Evolutionary conservation across 2,113 vertebrate species (phyloP).

Genomic region (Pan troglodytes): DNA sequence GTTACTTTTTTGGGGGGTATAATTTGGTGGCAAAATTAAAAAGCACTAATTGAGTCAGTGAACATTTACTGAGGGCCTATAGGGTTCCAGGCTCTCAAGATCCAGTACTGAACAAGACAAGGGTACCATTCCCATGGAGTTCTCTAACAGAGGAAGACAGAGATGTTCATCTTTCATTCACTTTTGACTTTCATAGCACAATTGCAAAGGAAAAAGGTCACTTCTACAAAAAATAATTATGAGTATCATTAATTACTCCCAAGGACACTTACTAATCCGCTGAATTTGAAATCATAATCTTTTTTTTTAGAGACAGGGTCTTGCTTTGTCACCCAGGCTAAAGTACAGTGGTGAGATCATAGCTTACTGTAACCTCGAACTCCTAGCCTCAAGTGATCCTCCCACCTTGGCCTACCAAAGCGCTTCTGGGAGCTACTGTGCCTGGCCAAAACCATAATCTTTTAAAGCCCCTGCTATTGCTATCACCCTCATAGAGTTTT

Average conservation of each 20-base stretch:
- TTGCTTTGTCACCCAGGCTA: too few species aligned
- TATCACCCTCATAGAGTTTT: not conserved
- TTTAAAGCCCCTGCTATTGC: not conserved
- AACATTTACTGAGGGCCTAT: not conserved
- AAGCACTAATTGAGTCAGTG: not conserved
- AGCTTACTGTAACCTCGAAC: too few species aligned
- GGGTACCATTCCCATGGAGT: not conserved
- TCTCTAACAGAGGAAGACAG: not conserved
- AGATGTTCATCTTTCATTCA: not conserved
- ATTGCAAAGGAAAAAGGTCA: not conserved
- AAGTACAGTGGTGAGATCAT: too few species aligned
- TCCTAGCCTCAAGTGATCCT: too few species aligned
- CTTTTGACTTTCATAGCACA: slow-evolving; percentile 6
- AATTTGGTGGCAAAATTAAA: slow-evolving; percentile 3
- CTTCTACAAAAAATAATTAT: slow-evolving; percentile 3
- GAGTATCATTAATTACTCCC: not conserved
- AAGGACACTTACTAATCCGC: not conserved
- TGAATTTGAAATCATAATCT: not conserved
- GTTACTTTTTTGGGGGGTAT: not conserved
- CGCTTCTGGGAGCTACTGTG: too few species aligned
- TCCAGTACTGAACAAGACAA: not conserved
- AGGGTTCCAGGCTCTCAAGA: not conserved
- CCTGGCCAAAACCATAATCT: not conserved
- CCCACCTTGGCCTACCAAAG: too few species aligned
- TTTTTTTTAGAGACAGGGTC: too few species aligned